phyloP scores from a whole-genome alignment of 2,888 invertebrate genomes.

The Amorpha juglandis region DNA sequence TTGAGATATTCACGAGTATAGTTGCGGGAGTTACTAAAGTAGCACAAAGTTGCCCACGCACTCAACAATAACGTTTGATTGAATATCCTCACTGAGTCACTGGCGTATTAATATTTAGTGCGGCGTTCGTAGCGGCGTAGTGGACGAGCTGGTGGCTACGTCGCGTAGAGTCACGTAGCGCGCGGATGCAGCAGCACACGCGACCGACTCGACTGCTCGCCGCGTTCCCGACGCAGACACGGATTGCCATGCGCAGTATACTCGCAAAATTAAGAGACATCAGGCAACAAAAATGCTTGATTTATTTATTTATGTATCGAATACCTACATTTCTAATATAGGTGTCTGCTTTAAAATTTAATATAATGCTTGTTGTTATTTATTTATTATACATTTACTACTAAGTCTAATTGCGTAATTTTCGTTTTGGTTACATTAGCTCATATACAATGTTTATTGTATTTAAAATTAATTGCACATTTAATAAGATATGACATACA shows the following conservation, averaged over 20 bases:
- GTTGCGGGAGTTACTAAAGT: slow-evolving; percentile 39
- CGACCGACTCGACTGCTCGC: slow-evolving; percentile 70
- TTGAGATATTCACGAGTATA: slow-evolving; percentile 39
- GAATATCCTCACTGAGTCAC: slow-evolving; percentile 59
- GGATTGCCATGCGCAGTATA: slow-evolving; percentile 66
- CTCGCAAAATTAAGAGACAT: slow-evolving; percentile 43
- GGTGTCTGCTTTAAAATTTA: background rate
- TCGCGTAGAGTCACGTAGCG: slow-evolving; percentile 64
- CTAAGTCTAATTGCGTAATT: background rate
- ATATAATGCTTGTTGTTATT: background rate
- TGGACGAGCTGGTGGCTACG: slow-evolving; percentile 52
- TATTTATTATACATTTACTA: too few relatives aligned
- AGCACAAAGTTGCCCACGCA: slow-evolving; percentile 54
- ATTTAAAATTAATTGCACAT: too few relatives aligned
- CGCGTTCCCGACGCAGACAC: slow-evolving; percentile 65
- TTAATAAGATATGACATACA: too few relatives aligned
- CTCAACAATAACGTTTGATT: slow-evolving; percentile 52
- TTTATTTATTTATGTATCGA: slow-evolving; percentile 24
- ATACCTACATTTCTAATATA: background rate
- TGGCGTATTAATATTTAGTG: slow-evolving; percentile 35
- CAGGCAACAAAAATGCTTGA: slow-evolving; percentile 26
- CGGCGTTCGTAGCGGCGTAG: slow-evolving; percentile 56
- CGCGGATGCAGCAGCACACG: slow-evolving; percentile 71
- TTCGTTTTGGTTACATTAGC: background rate
- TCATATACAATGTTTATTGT: too few relatives aligned